Base-by-base conservation (phyloP, 2,797 vertebrate genomes). In the Bucorvus abyssinicus region DNA sequence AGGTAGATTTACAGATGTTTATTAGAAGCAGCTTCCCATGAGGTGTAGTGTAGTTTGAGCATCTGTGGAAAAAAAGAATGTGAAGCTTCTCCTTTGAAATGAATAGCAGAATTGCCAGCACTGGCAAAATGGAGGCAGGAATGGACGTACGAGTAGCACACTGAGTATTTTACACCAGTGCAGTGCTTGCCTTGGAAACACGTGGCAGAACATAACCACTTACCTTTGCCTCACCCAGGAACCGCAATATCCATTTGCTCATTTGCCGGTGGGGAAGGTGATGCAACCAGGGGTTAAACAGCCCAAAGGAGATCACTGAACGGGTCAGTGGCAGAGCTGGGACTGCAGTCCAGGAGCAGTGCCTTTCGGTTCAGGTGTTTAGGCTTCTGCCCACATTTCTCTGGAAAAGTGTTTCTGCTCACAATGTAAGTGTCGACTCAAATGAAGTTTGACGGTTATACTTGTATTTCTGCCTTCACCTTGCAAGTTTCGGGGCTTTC, bases 401-500 rank as follows among this genome's bases (percentile, higher is more conserved):
- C 50, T 89, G 67, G 63, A 86, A 52, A 71, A 83, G 16, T 67
- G 67, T 90, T 95, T 89, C 92, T 94, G 65, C n/a, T 75, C 47
- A 59, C 36, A 75, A 0, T 45, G 14, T 80, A 74, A 49, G 61
- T 56, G 42, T 84, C 83, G 92, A 81, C 40, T 47, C 45, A 55
- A 77, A 94, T 49, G 24, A 78, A 81, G 27, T 69, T 67, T 81
- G 89, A 78, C 59, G 78, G 64, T 53, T 85, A 32, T 11, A 24
- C 73, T 71, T 75, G 38, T 52, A 63, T 74, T 93, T 82, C 53
- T 95, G 42, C 69, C 92, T 95, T 80, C 34, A 85, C 75, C 90
- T 59, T 63, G 30, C 69, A 92, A 23, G 30, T 70, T 71, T 91
- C 40, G 45, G 73, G 64, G 20, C 65, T 78, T 8, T 87, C 57